Base-by-base conservation (phyloP, 2,113 vertebrate species). In the Telmatochromis brichardi region DNA sequence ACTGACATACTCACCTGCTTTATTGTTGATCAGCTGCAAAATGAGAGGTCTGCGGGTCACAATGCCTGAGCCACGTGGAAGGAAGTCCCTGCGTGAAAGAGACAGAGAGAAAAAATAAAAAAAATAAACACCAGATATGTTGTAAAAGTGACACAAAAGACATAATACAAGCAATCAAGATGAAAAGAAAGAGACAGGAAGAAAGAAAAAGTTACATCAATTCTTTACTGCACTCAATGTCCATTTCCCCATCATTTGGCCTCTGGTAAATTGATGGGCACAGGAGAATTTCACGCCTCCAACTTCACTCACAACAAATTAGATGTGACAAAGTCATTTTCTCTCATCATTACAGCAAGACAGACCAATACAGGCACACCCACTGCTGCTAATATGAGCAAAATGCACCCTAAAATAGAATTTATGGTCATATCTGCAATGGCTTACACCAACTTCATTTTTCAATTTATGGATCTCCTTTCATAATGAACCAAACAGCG, bases 1-100 rank as follows among this genome's bases (percentile, higher is more conserved):
- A 65, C 7, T 15, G 12, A 31, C 19, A 63, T 47, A 76, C 90
- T 21, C 96, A 99, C 98, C 98, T 94, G 98, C 98, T 97, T 97
- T 99, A 92, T 97, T 98, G 96, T 98, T 98, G 93, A 99, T 97
- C 93, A 99, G 97, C 96, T 99, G 98, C 93, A 99, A 97, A 94
- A 99, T 98, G 78, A 99, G 98, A 33, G 98, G 98, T 23, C 98
- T 95, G 5, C 98, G 97, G 8, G 98, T 99, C 88, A 99, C 98
- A 3, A 99, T 99, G 51, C 98, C 98, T 13, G 98, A 99, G 51
- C 98, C 98, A 6, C 98, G 97, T 17, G 98, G 98, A 82, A 99
- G 97, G 95, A 99, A 99, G 93, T 99, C 98, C 96, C 98, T 99
- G 96, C 2, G 53, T 51, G 26, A 91, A 35, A 78, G 5, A 87